phyloP scores from a whole-genome alignment of 2,113 vertebrate genomes.

The Edolisoma coerulescens region DNA sequence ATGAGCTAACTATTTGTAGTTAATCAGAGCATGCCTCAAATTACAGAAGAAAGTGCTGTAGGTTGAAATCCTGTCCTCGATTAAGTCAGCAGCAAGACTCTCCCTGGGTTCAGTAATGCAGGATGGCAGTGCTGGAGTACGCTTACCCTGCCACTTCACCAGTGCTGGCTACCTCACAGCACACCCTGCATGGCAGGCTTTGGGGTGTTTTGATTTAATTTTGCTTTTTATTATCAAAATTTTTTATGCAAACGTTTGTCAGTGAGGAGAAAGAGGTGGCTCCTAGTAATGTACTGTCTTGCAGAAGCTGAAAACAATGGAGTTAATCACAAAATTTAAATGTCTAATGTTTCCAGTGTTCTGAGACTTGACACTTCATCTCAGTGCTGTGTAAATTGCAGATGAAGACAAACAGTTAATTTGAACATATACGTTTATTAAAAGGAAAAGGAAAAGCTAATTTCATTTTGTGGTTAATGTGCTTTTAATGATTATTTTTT shows the following conservation, averaged over 20 bases:
- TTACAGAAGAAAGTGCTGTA: neutral
- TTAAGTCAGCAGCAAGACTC: neutral
- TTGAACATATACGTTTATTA: neutral
- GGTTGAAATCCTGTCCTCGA: neutral
- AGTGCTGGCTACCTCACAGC: neutral
- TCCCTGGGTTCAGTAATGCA: neutral
- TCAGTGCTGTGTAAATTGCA: neutral
- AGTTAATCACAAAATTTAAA: neutral
- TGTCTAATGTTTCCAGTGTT: neutral
- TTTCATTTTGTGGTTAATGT: neutral
- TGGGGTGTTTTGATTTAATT: neutral
- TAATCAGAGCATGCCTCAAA: conserved; percentile 27
- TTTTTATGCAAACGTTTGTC: neutral
- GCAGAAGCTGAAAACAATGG: neutral
- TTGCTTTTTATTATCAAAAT: neutral
- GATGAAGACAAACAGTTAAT: neutral
- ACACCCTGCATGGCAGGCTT: neutral
- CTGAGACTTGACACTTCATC: neutral
- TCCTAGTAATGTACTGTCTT: neutral
- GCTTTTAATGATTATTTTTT: neutral
- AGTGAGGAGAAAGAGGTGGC: neutral
- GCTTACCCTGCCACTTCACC: rapidly evolving
- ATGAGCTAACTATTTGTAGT: conserved; percentile 37
- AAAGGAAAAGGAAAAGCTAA: neutral
- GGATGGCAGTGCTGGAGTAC: neutral